Evolutionary conservation across 2,888 invertebrate species (phyloP).

Genomic region (Philhelius pedissequus): DNA sequence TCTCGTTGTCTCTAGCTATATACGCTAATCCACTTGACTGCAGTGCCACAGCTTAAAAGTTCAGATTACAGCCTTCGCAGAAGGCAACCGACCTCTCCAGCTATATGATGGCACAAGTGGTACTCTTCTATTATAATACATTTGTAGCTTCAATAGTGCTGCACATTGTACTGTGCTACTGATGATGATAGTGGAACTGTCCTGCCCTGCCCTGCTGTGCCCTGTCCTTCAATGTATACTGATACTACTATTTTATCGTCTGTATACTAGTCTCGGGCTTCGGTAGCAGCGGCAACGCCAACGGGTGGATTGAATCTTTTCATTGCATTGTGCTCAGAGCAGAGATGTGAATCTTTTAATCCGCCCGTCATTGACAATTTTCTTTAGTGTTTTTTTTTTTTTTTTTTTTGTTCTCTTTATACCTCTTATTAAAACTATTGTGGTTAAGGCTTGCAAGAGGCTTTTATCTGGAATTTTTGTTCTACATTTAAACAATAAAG

Average conservation of each 20-base stretch:
- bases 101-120: constrained; percentile 46
- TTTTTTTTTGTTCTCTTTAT: not conserved
- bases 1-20: constrained; percentile 39
- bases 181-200: not conserved
- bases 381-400: not conserved
- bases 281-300: not conserved
- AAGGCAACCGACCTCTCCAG: constrained; percentile 58
- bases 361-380: constrained; percentile 53
- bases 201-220: not conserved
- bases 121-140: constrained; percentile 22
- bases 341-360: constrained; percentile 52
- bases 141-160: constrained; percentile 11
- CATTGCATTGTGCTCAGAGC: constrained; percentile 26
- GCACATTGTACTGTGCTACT: not conserved
- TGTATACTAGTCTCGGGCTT: not conserved
- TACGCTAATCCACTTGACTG: constrained; percentile 59
- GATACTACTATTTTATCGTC: not conserved
- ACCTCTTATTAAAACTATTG: constrained; percentile 3
- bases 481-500: constrained; percentile 14
- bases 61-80: constrained; percentile 60
- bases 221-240: too few species aligned
- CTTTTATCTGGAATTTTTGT: constrained; percentile 44
- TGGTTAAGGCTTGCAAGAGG: constrained; percentile 14
- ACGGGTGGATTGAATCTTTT: constrained; percentile 33
- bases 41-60: constrained; percentile 52